Percentiles rank a stretch among this genome's conserved stretches.
Evolutionary conservation across 2,113 vertebrate genomes (phyloP).

Genomic region (Pollimyrus isidori): DNA sequence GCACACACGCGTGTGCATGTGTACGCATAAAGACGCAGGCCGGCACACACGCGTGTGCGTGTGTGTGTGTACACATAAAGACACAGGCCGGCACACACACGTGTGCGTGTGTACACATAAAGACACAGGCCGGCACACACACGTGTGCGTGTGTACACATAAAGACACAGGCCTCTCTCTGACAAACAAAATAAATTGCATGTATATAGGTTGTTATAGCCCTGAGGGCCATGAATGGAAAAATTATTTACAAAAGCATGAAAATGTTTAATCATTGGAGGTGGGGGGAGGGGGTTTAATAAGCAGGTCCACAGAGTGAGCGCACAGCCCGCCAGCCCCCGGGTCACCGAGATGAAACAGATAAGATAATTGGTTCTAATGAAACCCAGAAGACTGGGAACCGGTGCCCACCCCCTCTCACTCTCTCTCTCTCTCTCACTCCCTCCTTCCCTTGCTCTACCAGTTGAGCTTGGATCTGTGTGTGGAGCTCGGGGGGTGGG

Average conservation of each 20-base stretch:
- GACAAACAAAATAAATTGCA: constrained; percentile 71
- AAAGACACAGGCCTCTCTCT: constrained; percentile 34
- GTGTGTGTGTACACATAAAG: no score
- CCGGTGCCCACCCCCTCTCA: neutral
- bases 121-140: no score
- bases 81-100: no score
- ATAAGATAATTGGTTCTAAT: constrained; percentile 99
- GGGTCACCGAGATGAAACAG: constrained; percentile 96
- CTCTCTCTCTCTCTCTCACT: constrained; percentile 39
- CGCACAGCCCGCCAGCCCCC: constrained; percentile 87
- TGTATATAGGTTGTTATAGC: constrained; percentile 73
- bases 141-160: no score
- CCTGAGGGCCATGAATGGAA: constrained; percentile 84
- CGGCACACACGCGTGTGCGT: no score
- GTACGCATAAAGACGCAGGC: no score
- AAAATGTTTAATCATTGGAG: constrained; percentile 98
- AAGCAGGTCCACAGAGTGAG: constrained; percentile 77
- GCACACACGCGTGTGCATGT: no score
- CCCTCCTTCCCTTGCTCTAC: constrained; percentile 45
- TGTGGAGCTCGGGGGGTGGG: constrained; percentile 62
- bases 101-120: no score
- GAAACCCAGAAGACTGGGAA: constrained; percentile 85
- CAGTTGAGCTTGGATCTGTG: constrained; percentile 89
- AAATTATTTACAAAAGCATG: constrained; percentile 97
- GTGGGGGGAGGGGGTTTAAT: constrained; percentile 92